A percentile compares a stretch with the other conserved stretches of the same genome.
Evolutionary conservation across 2,113 vertebrate species (phyloP).

Genomic region (Mormyrus iriodes): DNA sequence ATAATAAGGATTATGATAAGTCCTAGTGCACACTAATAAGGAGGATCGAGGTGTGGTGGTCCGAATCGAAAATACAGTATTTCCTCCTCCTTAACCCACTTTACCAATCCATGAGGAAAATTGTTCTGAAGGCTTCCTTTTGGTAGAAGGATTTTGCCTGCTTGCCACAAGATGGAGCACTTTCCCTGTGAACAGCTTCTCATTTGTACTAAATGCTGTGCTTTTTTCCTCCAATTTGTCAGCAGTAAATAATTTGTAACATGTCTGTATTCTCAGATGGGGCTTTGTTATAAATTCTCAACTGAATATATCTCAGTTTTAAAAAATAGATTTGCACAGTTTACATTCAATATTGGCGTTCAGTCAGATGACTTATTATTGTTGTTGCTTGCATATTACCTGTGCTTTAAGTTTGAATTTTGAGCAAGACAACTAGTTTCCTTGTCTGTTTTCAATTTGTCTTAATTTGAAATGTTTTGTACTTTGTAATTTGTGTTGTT

Average conservation of each 20-base stretch:
- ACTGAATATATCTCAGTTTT: not conserved
- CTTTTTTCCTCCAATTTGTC: too few relatives aligned
- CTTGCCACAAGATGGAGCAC: conserved; percentile 9
- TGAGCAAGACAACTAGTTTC: not conserved
- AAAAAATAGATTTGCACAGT: not conserved
- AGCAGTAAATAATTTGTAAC: not conserved
- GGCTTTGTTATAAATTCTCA: not conserved
- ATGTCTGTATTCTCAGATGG: not conserved
- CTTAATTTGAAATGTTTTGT: not conserved
- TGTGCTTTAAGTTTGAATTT: not conserved
- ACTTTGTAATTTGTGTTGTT: not conserved
- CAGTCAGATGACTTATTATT: not conserved
- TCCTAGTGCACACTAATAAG: not conserved
- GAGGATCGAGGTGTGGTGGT: not conserved
- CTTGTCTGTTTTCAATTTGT: not conserved
- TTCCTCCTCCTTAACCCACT: not conserved
- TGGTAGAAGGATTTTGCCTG: not conserved
- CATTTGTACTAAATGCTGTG: not conserved
- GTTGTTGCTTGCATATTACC: not conserved
- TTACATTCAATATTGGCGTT: not conserved
- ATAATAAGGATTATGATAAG: not conserved
- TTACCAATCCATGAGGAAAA: not conserved
- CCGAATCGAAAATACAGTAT: not conserved
- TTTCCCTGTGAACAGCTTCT: not conserved
- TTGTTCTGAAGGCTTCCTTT: not conserved